These are phyloP conservation scores for Scomber scombrus DNA, from an alignment of 2,113 vertebrate species.

Conservation along the genomic window DNA sequence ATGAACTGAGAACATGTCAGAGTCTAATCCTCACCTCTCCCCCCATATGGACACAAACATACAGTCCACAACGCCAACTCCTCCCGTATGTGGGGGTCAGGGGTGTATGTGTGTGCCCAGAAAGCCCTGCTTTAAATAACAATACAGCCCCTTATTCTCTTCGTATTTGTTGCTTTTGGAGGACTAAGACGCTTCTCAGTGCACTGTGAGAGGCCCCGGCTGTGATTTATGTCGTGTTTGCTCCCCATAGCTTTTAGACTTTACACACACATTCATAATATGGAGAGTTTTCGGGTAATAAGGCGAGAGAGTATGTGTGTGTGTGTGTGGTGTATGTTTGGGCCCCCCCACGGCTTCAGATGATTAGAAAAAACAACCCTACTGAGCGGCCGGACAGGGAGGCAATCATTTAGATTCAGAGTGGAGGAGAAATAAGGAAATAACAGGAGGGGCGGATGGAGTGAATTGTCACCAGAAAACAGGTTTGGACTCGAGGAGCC, in stretches of 20 bases:
- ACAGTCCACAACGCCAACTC: not conserved
- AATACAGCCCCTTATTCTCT: constrained; percentile 47
- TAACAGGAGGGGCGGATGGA: constrained; percentile 5
- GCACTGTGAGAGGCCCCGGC: constrained; percentile 33
- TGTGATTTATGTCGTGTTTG: constrained; percentile 68
- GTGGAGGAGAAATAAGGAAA: constrained; percentile 35
- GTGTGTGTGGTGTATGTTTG: constrained; percentile 23
- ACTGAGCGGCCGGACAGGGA: constrained; percentile 46
- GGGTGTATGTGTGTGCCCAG: constrained; percentile 22
- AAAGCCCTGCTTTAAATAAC: constrained; percentile 66
- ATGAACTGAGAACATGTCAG: constrained; percentile 1
- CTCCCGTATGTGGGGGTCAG: not conserved
- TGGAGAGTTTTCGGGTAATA: constrained; percentile 23
- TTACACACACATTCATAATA: constrained; percentile 35
- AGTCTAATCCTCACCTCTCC: constrained; percentile 5
- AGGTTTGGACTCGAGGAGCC: not conserved
- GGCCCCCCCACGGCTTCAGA: constrained; percentile 46
- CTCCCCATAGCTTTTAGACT: constrained; percentile 47
- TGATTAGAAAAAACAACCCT: constrained; percentile 68
- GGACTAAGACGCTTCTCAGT: constrained; percentile 36
- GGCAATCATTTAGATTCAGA: constrained; percentile 45
- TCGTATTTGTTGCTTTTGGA: constrained; percentile 43
- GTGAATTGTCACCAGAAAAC: not conserved
- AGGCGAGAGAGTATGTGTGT: not conserved
- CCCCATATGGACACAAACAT: constrained; percentile 18